Conservation (phyloP, 2,113 vertebrate genomes). For the Erythrocercus mccallii region DNA sequence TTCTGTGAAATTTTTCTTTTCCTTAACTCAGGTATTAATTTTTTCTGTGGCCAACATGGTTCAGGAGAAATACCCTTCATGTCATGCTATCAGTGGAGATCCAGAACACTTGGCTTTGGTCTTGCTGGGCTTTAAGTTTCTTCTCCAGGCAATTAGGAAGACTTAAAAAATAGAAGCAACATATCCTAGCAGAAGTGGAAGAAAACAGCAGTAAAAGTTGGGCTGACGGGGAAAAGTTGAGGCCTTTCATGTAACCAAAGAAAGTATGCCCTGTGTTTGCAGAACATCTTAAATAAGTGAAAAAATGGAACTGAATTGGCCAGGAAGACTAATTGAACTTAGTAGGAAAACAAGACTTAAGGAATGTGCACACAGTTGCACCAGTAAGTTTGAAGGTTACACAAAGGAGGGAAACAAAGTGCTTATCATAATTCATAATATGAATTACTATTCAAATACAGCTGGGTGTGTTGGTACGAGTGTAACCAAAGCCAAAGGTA, state of each 20-base stretch:
- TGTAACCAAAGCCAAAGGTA: neutral
- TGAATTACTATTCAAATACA: neutral
- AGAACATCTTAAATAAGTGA: neutral
- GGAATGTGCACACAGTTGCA: neutral
- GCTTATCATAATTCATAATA: neutral
- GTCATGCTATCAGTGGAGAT: neutral
- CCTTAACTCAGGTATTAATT: neutral
- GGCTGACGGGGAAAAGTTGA: neutral
- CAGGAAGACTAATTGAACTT: neutral
- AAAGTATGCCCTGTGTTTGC: neutral
- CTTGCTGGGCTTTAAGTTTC: neutral
- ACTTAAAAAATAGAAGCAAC: neutral
- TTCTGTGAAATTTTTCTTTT: neutral
- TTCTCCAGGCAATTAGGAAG: neutral
- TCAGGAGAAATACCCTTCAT: neutral
- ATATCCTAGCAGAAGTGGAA: neutral
- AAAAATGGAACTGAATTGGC: neutral
- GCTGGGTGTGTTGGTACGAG: neutral
- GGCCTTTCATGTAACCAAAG: neutral
- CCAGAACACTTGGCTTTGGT: neutral
- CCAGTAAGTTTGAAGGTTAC: neutral
- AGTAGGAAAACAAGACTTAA: neutral
- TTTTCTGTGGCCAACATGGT: neutral
- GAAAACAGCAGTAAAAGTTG: neutral
- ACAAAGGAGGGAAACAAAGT: neutral